Percentiles rank a stretch among this genome's conserved stretches.
phyloP scores from a whole-genome alignment of 2,888 invertebrate species.

The Acleris laterana region DNA sequence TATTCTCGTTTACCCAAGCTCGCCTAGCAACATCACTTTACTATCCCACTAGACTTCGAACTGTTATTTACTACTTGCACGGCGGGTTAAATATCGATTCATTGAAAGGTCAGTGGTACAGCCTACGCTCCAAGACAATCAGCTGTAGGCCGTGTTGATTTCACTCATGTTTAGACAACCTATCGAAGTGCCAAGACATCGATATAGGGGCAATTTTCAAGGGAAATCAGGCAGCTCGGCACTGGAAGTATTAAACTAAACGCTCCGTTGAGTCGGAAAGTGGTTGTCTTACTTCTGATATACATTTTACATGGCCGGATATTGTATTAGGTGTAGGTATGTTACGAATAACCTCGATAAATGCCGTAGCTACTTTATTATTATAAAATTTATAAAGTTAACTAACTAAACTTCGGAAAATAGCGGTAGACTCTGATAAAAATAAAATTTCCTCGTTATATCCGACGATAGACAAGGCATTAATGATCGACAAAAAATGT shows the following conservation, averaged over 20 bases:
- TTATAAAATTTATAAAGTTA: not conserved
- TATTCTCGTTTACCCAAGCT: not conserved
- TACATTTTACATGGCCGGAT: constrained; percentile 15
- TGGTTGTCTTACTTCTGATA: constrained; percentile 43
- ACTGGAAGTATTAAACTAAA: constrained; percentile 39
- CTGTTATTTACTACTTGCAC: constrained; percentile 3
- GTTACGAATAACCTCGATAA: constrained; percentile 23
- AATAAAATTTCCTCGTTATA: constrained; percentile 24
- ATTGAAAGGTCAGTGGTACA: constrained; percentile 19
- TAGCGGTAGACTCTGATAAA: not conserved
- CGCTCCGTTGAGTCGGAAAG: constrained; percentile 66
- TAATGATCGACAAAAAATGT: constrained; percentile 50
- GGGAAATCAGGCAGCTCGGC: too few relatives aligned
- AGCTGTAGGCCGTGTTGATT: constrained; percentile 19
- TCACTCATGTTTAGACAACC: constrained; percentile 21
- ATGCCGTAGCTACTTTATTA: not conserved
- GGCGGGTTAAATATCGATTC: constrained; percentile 29
- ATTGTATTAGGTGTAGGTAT: constrained; percentile 2
- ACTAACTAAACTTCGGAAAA: not conserved
- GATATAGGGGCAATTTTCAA: too few relatives aligned
- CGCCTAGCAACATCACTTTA: not conserved
- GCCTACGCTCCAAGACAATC: constrained; percentile 16
- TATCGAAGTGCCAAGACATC: constrained; percentile 33
- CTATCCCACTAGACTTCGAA: not conserved
- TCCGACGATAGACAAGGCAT: constrained; percentile 41